Base-by-base conservation (phyloP, 2,797 vertebrate genomes). In the Hydrophis major region DNA sequence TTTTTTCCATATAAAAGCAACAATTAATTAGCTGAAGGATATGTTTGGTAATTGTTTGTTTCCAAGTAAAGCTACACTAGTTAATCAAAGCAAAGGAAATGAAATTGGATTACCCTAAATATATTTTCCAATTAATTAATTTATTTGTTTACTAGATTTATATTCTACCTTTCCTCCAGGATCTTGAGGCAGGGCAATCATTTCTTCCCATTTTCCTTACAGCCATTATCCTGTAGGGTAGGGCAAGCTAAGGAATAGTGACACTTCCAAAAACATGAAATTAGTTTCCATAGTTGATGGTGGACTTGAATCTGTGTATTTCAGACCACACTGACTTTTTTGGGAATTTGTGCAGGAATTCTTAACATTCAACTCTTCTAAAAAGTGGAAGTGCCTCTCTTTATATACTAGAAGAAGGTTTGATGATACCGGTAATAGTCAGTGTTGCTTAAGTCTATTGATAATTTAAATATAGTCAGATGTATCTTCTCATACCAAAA, bases 1-100 rank as follows among this genome's bases (percentile, higher is more conserved):
- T 61, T 57, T n/a, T 47, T 57, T 83, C 20, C 87, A 61, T 86
- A 60, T 53, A 89, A 92, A 86, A 61, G 42, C 55, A 37, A 2
- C 56, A 61, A 37, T 92, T 89, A 89, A 78, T 89, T 86, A 86
- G 42, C 42, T 60, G 92, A 86, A 89, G 74, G 28, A 61, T 89
- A 20, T 86, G 86, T 90, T 86, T 63, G 56, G 69, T 42, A 92
- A 89, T 50, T 89, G 16, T 86, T 86, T 92, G 88, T 57, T 92
- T 89, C 59, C n/a, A 63, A 10, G 59, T 42, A 83, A 86, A 59
- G 28, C 56, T 42, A 42, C 42, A 78, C 2, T 92, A 20, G 83
- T 42, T 89, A 61, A 53, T 7, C 27, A 32, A 86, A 86, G 61
- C 69, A 89, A 89, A 86, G 57, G 42, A 63, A 89, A 89, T 89